Percentiles rank a stretch among this genome's conserved stretches.
Evolutionary conservation across 2,888 invertebrate genomes (phyloP).

Genomic region (Criorhina ranunculi): DNA sequence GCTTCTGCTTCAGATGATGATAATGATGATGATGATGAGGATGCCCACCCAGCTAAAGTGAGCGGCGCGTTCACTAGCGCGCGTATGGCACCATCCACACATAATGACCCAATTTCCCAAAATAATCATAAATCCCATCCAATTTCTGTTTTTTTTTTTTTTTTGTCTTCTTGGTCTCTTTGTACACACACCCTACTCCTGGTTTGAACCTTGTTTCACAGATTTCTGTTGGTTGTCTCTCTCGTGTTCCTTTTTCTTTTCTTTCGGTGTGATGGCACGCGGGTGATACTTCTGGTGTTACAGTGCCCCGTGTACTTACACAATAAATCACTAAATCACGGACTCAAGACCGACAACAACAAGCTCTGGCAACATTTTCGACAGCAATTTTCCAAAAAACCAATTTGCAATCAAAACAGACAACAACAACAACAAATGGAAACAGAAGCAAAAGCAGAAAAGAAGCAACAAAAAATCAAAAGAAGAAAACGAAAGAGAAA

Average conservation of each 20-base stretch:
- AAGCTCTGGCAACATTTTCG: conserved; percentile 40
- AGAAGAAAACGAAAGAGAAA: conserved; percentile 25
- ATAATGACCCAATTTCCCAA: conserved; percentile 76
- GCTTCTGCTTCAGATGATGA: conserved; percentile 35
- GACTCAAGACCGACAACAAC: conserved; percentile 31
- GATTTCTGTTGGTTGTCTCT: conserved; percentile 4
- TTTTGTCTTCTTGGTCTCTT: conserved; percentile 3
- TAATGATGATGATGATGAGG: conserved; percentile 60
- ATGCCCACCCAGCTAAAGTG: conserved; percentile 58
- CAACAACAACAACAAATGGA: conserved; percentile 44
- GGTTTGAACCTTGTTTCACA: conserved; percentile 10
- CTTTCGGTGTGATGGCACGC: conserved; percentile 34
- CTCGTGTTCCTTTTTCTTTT: conserved; percentile 34
- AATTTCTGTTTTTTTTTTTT: conserved; percentile 37
- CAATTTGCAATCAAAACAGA: conserved; percentile 65
- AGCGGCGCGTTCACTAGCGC: conserved; percentile 45
- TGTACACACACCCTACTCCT: too few species aligned
- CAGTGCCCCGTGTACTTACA: conserved; percentile 24
- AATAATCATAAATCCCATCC: conserved; percentile 76
- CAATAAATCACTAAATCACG: conserved; percentile 67
- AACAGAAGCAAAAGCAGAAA: conserved; percentile 9
- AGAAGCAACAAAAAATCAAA: conserved; percentile 18
- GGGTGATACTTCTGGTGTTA: conserved; percentile 54
- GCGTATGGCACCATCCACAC: conserved; percentile 66
- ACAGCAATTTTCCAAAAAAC: conserved; percentile 63